Conservation (phyloP, 2,888 invertebrate species). For the Cheilosia impressa region DNA sequence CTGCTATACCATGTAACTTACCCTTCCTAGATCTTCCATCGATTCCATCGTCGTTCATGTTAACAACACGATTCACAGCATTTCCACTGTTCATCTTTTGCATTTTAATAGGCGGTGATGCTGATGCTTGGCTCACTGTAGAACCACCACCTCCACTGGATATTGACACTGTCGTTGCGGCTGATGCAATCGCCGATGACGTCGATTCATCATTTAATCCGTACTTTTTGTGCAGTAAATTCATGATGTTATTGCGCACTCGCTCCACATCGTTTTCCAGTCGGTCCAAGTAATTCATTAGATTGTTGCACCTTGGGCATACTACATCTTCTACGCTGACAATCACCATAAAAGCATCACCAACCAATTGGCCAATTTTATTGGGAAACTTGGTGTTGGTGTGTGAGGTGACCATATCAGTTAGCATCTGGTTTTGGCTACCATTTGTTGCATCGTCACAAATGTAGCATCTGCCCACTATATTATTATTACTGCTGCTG, state of each 20-base stretch:
- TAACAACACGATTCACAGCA: conserved; percentile 76
- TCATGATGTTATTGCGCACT: conserved; percentile 82
- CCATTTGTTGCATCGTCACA: conserved; percentile 82
- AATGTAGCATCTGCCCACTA: conserved; percentile 82
- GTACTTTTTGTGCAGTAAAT: conserved; percentile 83
- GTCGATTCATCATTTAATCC: conserved; percentile 81
- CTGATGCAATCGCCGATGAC: conserved; percentile 74
- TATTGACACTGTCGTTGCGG: conserved; percentile 41
- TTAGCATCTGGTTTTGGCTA: conserved; percentile 80
- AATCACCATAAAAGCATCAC: conserved; percentile 84
- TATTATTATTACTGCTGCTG: conserved; percentile 61
- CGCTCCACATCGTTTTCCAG: conserved; percentile 84
- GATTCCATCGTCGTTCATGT: conserved; percentile 77
- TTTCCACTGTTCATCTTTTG: conserved; percentile 81
- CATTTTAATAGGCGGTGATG: conserved; percentile 82
- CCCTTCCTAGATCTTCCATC: conserved; percentile 75
- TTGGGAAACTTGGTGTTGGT: conserved; percentile 84
- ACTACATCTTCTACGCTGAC: conserved; percentile 84
- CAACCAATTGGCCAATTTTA: conserved; percentile 84
- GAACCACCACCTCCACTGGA: conserved; percentile 32
- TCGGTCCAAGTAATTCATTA: conserved; percentile 84
- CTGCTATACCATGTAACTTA: conserved; percentile 23
- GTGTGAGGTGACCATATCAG: conserved; percentile 83
- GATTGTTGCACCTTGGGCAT: conserved; percentile 83
- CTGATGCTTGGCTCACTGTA: conserved; percentile 63